phyloP scores from a whole-genome alignment of 2,113 vertebrate genomes.

The Choloepus hoffmanni region DNA sequence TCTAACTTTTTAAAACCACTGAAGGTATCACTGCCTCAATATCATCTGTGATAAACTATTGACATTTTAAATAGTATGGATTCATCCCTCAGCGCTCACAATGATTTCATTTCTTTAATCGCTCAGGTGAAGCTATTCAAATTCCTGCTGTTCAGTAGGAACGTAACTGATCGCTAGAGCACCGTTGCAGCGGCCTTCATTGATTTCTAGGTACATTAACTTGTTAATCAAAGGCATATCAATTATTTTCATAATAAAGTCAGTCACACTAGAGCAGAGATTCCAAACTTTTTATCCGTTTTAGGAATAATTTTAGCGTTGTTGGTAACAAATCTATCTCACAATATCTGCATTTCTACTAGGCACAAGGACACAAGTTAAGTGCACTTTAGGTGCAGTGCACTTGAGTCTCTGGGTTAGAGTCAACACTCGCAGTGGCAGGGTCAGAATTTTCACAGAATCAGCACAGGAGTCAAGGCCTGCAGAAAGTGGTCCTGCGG shows the following conservation, averaged over 20 bases:
- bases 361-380: background rate
- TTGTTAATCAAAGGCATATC: background rate
- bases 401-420: background rate
- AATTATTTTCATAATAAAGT: slow-evolving; percentile 8
- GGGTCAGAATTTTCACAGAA: background rate
- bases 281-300: slow-evolving; percentile 25
- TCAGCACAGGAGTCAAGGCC: background rate
- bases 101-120: slow-evolving; percentile 25
- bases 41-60: slow-evolving; percentile 18
- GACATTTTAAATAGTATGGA: background rate
- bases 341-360: slow-evolving; percentile 1
- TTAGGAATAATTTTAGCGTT: slow-evolving; percentile 41
- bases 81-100: slow-evolving; percentile 33
- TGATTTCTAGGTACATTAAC: background rate
- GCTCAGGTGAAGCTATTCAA: slow-evolving; percentile 4
- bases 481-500: background rate
- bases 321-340: background rate
- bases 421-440: background rate
- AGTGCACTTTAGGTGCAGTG: background rate
- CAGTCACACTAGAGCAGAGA: background rate
- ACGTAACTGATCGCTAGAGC: slow-evolving; percentile 2
- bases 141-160: background rate
- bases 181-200: background rate
- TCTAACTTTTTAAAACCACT: background rate
- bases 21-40: background rate